These are phyloP conservation scores for Pollenia angustigena DNA, from an alignment of 2,888 invertebrate species.

Conservation along the genomic window DNA sequence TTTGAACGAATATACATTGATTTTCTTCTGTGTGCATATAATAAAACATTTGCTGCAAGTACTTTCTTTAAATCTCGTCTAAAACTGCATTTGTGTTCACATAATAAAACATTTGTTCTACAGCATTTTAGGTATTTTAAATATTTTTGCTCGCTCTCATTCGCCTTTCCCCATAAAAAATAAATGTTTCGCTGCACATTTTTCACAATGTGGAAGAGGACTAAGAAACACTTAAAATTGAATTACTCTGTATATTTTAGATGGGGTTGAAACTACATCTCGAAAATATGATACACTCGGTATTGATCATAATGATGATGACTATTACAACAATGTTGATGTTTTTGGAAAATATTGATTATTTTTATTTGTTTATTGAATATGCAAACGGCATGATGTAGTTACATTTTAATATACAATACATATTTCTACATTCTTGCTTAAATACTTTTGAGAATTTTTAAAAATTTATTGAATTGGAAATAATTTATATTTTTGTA, in stretches of 20 bases:
- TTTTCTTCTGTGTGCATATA: too few relatives aligned
- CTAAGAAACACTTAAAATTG: too few relatives aligned
- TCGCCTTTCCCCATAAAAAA: too few relatives aligned
- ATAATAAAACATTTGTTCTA: too few relatives aligned
- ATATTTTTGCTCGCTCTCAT: too few relatives aligned
- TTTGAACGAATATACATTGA: too few relatives aligned
- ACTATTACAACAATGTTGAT: constrained; percentile 16
- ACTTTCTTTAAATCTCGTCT: too few relatives aligned
- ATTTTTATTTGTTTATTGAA: not conserved
- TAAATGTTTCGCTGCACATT: too few relatives aligned
- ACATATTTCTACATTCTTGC: constrained; percentile 17
- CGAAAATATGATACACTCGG: not conserved
- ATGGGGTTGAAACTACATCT: constrained; percentile 1
- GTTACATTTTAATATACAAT: constrained; percentile 20
- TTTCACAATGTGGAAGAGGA: too few relatives aligned
- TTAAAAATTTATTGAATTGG: constrained; percentile 51
- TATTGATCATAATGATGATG: constrained; percentile 18
- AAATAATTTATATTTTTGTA: constrained; percentile 25
- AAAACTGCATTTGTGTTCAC: too few relatives aligned
- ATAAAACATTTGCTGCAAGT: too few relatives aligned
- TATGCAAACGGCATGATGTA: constrained; percentile 3
- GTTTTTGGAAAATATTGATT: constrained; percentile 26
- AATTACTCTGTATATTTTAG: not conserved
- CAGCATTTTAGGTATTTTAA: too few relatives aligned
- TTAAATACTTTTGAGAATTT: constrained; percentile 48